A percentile compares a stretch with the other conserved stretches of the same genome.
These are phyloP conservation scores for Brachylomia viminalis DNA, from an alignment of 2,888 invertebrate species.

Conservation along the genomic window DNA sequence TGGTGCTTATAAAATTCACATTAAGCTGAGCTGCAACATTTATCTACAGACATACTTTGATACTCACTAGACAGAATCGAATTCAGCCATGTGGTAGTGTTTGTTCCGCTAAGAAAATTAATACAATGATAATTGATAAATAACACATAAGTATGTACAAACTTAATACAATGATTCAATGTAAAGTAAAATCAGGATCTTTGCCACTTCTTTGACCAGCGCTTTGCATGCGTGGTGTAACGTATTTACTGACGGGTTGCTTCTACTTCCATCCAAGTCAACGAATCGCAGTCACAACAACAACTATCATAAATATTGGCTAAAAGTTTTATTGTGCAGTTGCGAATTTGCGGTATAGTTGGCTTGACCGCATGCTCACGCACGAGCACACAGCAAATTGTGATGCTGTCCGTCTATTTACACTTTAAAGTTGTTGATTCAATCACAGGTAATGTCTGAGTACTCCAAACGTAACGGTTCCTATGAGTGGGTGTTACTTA, in stretches of 20 bases:
- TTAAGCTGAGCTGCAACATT: conserved; percentile 31
- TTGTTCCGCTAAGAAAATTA: conserved; percentile 59
- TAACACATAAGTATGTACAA: conserved; percentile 29
- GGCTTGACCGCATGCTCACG: neutral
- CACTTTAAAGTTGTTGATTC: conserved; percentile 21
- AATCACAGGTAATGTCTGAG: conserved; percentile 29
- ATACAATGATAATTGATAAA: conserved; percentile 21
- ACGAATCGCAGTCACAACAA: conserved; percentile 26
- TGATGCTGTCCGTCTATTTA: conserved; percentile 24
- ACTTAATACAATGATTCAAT: conserved; percentile 15
- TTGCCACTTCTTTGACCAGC: conserved; percentile 19
- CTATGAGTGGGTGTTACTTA: conserved; percentile 87
- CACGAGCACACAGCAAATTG: neutral
- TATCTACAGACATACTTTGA: conserved; percentile 22
- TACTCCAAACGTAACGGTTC: conserved; percentile 38
- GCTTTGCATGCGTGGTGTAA: neutral
- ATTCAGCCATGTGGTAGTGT: conserved; percentile 42
- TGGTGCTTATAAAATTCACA: conserved; percentile 21
- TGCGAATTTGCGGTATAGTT: conserved; percentile 10
- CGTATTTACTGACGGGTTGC: conserved; percentile 1
- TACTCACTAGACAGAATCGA: conserved; percentile 58
- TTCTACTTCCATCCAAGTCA: conserved; percentile 33
- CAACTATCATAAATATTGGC: conserved; percentile 7
- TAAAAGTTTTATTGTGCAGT: conserved; percentile 24
- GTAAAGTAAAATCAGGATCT: conserved; percentile 18